Evolutionary conservation across 2,888 invertebrate genomes (phyloP), one percentile per base, ranked within the genome.

Genomic region (Thymelicus lineola): DNA sequence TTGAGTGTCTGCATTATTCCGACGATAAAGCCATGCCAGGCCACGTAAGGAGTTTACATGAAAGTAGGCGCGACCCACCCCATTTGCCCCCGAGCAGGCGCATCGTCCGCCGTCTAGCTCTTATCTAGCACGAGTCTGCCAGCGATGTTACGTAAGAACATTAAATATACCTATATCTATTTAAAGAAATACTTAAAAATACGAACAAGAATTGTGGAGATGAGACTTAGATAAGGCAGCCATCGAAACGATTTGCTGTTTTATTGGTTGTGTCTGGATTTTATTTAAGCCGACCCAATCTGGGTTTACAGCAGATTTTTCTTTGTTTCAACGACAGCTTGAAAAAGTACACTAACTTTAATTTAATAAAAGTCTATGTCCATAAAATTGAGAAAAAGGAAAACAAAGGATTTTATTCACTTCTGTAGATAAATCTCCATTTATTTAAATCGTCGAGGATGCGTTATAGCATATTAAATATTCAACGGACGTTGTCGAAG

Each of bases 91-190:
- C 62, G 50, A 61, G 53, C 69, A 65, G 61, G 66, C 71, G 67
- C 72, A 66, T 73, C 69, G 73, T 65, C 75, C 70, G 72, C 75
- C 69, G 73, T 75, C 73, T 77, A 75, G 77, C 74, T 73, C 72
- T 76, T 80, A 76, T 74, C 76, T 79, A 74, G 73, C 74, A 46
- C 74, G 71, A 77, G 71, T 75, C 65, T 50, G 67, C 63, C 75
- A 71, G 74, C 50, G 66, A 67, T 73, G 75, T 86, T 86, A 82
- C 79, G 79, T 85, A 87, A 86, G 75, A 73, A 72, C 77, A 80
- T 81, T 82, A 79, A 80, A 81, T 77, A 81, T 71, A 79, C 74
- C 78, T 75, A 77, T 81, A 80, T 78, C 77, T 78, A 77, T 79
- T 77, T 65, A 74, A 64, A 73, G 68, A 67, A 68, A 58, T 64